phyloP scores from a whole-genome alignment of 2,113 vertebrate genomes.

The Lathamus discolor region DNA sequence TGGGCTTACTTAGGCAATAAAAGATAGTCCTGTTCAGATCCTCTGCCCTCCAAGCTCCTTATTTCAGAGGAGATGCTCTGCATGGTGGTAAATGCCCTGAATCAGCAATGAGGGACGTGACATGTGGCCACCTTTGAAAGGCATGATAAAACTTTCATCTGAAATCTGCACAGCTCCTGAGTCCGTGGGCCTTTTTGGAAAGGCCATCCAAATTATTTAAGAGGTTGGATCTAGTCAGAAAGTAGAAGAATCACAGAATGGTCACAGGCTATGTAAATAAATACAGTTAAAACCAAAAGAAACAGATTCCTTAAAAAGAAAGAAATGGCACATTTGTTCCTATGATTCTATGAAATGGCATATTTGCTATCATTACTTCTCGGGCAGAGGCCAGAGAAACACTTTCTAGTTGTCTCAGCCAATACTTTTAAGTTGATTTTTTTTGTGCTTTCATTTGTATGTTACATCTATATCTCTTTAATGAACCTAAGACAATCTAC shows the following conservation, averaged over 20 bases:
- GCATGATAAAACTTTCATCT: not conserved
- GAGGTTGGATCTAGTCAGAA: not conserved
- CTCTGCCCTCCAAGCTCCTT: not conserved
- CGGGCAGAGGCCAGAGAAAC: not conserved
- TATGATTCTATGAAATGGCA: not conserved
- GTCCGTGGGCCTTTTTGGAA: not conserved
- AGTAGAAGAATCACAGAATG: not conserved
- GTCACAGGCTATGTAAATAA: not conserved
- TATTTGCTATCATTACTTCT: not conserved
- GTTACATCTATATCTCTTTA: not conserved
- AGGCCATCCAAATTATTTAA: not conserved
- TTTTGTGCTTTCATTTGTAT: not conserved
- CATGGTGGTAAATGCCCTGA: not conserved
- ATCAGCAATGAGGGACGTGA: not conserved
- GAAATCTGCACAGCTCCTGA: not conserved
- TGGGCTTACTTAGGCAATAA: not conserved
- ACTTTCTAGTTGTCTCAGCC: not conserved
- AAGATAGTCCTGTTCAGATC: not conserved
- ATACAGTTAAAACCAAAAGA: not conserved
- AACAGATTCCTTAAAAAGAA: not conserved
- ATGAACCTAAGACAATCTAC: not conserved
- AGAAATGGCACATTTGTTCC: not conserved
- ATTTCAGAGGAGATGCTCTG: not conserved
- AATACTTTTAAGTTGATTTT: not conserved
- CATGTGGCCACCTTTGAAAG: not conserved